phyloP scores from a whole-genome alignment of 2,113 vertebrate genomes.

The Terrapene triunguis region DNA sequence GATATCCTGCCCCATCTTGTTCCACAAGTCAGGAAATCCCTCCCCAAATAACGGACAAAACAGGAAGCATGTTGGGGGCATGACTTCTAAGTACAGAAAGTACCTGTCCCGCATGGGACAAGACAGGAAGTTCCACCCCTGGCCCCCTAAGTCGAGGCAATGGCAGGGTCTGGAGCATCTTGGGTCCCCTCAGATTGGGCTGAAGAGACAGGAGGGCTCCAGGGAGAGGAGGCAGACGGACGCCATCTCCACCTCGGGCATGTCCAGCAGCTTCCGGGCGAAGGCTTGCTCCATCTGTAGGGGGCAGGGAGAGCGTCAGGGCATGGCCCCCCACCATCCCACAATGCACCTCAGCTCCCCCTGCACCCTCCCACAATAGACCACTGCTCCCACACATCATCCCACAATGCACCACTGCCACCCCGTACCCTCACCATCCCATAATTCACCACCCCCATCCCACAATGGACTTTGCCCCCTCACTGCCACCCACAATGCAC shows the following conservation, averaged over 20 bases:
- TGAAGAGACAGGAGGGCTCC: neutral
- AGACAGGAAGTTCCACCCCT: neutral
- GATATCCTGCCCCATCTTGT: neutral
- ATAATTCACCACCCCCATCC: neutral
- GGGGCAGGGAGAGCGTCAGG: neutral
- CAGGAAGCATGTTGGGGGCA: too few relatives aligned
- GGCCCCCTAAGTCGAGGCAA: neutral
- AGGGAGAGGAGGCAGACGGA: neutral
- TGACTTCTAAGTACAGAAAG: neutral
- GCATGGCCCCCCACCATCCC: neutral
- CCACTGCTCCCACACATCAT: neutral
- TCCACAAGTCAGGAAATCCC: neutral
- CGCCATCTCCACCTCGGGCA: neutral
- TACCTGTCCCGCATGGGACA: neutral
- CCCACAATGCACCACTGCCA: too few relatives aligned
- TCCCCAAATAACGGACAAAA: neutral
- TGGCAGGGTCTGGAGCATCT: neutral
- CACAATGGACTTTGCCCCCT: too few relatives aligned
- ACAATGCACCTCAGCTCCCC: neutral
- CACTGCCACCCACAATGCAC: neutral
- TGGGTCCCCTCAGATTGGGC: neutral
- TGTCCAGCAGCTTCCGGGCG: conserved; percentile 48
- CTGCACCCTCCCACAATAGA: neutral
- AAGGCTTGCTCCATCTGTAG: conserved; percentile 69
- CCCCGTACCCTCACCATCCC: neutral